These are phyloP conservation scores for Pyrocoelia pectoralis DNA, from an alignment of 2,888 invertebrate genomes.

Conservation along the genomic window DNA sequence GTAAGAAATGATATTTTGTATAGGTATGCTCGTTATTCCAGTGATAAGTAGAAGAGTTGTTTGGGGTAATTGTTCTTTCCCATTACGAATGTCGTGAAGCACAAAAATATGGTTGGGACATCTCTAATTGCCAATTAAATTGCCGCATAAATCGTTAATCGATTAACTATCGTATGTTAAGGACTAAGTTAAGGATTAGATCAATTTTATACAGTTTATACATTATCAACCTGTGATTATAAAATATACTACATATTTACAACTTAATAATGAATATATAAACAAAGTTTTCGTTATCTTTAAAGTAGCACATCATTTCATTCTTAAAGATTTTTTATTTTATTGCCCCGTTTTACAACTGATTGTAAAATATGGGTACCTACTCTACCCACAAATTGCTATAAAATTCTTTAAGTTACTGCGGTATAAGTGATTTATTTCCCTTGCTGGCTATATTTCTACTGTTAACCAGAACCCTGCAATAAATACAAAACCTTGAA, in stretches of 20 bases:
- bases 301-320: conserved; percentile 6
- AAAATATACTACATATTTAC: not conserved
- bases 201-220: too few relatives aligned
- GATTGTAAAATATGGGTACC: conserved; percentile 17
- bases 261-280: not conserved
- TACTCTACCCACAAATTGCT: conserved; percentile 25
- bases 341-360: conserved; percentile 22
- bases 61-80: too few relatives aligned
- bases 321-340: conserved; percentile 14
- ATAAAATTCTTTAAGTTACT: conserved; percentile 28
- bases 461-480: conserved; percentile 11
- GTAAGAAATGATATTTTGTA: too few relatives aligned
- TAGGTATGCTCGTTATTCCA: too few relatives aligned
- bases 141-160: too few relatives aligned
- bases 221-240: too few relatives aligned
- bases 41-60: too few relatives aligned
- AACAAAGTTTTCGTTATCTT: not conserved
- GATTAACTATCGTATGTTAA: too few relatives aligned
- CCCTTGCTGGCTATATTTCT: conserved; percentile 20
- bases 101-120: too few relatives aligned
- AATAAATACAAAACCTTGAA: conserved; percentile 28
- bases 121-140: too few relatives aligned
- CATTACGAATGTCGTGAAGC: too few relatives aligned
- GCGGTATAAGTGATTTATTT: conserved; percentile 31
- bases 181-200: too few relatives aligned